These are phyloP conservation scores for Andricus quercusramuli DNA, from an alignment of 2,888 invertebrate genomes.

Conservation along the genomic window DNA sequence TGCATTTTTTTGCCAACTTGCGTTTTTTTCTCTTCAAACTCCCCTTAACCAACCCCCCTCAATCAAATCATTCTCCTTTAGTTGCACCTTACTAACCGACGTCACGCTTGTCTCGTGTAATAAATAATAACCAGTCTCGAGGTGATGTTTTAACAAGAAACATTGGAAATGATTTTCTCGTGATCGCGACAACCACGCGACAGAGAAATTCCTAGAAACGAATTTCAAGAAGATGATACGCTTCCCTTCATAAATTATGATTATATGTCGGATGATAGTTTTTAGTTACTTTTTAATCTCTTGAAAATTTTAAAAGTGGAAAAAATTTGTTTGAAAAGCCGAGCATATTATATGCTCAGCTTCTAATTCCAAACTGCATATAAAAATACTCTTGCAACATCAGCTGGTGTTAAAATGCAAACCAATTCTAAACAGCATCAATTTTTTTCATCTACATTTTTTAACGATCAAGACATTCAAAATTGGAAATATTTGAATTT, in stretches of 20 bases:
- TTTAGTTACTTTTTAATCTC: not conserved
- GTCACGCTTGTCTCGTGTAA: conserved; percentile 14
- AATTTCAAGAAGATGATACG: not conserved
- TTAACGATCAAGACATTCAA: no score
- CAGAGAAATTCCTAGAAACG: conserved; percentile 7
- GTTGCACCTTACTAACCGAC: conserved; percentile 28
- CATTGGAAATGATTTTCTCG: conserved; percentile 3
- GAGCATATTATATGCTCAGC: no score
- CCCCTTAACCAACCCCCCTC: not conserved
- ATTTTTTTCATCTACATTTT: no score
- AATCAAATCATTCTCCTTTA: not conserved
- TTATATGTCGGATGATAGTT: not conserved
- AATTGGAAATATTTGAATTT: no score
- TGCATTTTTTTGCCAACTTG: conserved; percentile 39
- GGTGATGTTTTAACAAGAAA: conserved; percentile 20
- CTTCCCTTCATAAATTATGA: not conserved
- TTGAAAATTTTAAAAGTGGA: not conserved
- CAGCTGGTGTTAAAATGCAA: no score
- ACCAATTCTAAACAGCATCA: no score
- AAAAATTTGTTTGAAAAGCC: not conserved
- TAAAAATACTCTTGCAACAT: no score
- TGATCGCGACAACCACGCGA: conserved; percentile 2
- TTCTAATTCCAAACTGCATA: no score
- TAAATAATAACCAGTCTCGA: conserved; percentile 6
- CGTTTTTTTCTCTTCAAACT: not conserved